Percentiles rank a stretch among this genome's conserved stretches.
Evolutionary conservation across 2,888 invertebrate species (phyloP).

Genomic region (Pardosa pseudoannulata): DNA sequence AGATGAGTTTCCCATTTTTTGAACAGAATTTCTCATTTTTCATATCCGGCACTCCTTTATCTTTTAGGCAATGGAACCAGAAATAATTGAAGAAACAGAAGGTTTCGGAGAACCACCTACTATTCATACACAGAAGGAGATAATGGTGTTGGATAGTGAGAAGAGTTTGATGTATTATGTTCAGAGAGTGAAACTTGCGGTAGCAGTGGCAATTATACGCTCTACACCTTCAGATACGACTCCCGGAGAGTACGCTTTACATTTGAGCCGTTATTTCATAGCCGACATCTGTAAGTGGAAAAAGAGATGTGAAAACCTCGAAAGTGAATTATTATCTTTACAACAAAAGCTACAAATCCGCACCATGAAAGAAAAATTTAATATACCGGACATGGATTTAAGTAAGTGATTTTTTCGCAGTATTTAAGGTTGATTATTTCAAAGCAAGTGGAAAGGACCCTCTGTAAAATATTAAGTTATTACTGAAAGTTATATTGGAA

Average conservation of each 20-base stretch:
- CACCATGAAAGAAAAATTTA: constrained; percentile 3
- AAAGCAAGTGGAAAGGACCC: too few species aligned
- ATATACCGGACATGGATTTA: background rate
- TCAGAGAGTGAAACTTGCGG: constrained; percentile 42
- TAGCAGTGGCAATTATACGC: constrained; percentile 30
- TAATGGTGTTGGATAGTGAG: background rate
- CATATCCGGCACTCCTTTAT: too few species aligned
- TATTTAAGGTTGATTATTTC: too few species aligned
- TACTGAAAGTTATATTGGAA: too few species aligned
- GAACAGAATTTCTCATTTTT: too few species aligned
- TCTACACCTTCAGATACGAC: constrained; percentile 17
- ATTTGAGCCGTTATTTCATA: constrained; percentile 6
- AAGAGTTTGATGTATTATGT: constrained; percentile 7
- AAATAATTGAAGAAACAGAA: background rate
- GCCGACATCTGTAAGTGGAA: constrained; percentile 28
- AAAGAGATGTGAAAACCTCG: constrained; percentile 17
- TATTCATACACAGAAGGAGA: background rate
- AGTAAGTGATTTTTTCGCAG: too few species aligned
- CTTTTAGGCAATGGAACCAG: background rate
- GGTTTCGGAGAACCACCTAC: background rate
- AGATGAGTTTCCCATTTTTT: too few species aligned
- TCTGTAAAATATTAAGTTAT: too few species aligned
- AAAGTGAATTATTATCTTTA: constrained; percentile 18
- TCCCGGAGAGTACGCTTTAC: constrained; percentile 13
- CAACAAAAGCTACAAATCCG: constrained; percentile 24